phyloP scores from a whole-genome alignment of 2,113 vertebrate species.

The Pterophyllum scalare region DNA sequence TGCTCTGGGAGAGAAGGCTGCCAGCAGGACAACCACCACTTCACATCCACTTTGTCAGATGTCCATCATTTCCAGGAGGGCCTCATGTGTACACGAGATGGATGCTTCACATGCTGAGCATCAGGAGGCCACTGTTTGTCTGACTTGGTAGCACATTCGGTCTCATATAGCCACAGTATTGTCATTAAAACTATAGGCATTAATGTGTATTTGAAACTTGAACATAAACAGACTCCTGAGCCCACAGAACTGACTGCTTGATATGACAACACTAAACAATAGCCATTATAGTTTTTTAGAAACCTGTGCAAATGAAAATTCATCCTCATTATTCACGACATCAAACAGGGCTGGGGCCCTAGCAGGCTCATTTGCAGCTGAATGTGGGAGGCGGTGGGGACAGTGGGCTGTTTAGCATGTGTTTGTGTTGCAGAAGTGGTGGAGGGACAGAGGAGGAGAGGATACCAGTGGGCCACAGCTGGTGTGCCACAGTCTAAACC shows the following conservation, averaged over 20 bases:
- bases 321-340: constrained; percentile 84
- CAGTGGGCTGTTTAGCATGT: constrained; percentile 84
- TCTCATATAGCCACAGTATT: neutral
- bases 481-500: constrained; percentile 78
- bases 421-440: constrained; percentile 81
- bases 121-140: neutral
- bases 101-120: constrained; percentile 6
- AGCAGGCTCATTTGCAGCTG: constrained; percentile 87
- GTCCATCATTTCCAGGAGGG: constrained; percentile 16
- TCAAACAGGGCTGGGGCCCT: constrained; percentile 80
- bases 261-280: constrained; percentile 61
- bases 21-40: constrained; percentile 2
- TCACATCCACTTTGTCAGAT: constrained; percentile 42
- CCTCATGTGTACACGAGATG: neutral
- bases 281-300: constrained; percentile 68
- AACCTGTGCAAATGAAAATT: constrained; percentile 73
- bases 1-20: constrained; percentile 11
- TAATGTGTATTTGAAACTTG: constrained; percentile 25
- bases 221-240: constrained; percentile 35
- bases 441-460: constrained; percentile 78
- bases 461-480: constrained; percentile 82
- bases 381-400: constrained; percentile 82
- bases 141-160: neutral
- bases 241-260: constrained; percentile 58
- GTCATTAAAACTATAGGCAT: neutral